Percentiles rank a stretch among this genome's conserved stretches.
These are phyloP conservation scores for Diuraphis noxia DNA, from an alignment of 1,140 invertebrate species.

Conservation along the genomic window DNA sequence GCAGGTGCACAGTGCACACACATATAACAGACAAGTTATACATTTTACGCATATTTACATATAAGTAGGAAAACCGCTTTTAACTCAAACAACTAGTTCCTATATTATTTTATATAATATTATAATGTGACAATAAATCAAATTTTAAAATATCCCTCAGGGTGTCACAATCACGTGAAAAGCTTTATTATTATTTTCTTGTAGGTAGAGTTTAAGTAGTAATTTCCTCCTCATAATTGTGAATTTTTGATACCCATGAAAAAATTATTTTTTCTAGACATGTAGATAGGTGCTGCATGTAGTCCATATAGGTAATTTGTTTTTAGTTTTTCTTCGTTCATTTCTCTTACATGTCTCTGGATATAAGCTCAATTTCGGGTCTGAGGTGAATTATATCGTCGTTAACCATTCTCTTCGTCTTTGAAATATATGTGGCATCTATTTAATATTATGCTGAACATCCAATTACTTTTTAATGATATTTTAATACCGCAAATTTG, in stretches of 20 bases:
- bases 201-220: not conserved
- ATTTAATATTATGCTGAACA: not conserved
- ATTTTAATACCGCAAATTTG: not conserved
- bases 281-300: too few species aligned
- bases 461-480: not conserved
- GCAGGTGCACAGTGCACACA: not conserved
- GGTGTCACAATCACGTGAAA: not conserved
- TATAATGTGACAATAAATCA: slow-evolving; percentile 37
- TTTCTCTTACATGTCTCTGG: not conserved
- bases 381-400: not conserved
- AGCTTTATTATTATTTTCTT: not conserved
- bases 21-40: not conserved
- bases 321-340: not conserved
- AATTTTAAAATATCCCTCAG: not conserved
- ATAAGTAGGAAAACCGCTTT: not conserved
- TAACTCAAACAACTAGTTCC: not conserved
- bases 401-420: not conserved
- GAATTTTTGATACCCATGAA: too few species aligned
- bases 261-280: not conserved
- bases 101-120: not conserved
- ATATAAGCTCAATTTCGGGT: not conserved
- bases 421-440: not conserved
- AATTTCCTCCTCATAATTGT: too few species aligned
- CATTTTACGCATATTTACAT: not conserved
- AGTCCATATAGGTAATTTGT: not conserved